Base-by-base conservation (phyloP, 2,888 invertebrate species). In the Seira ritae region DNA sequence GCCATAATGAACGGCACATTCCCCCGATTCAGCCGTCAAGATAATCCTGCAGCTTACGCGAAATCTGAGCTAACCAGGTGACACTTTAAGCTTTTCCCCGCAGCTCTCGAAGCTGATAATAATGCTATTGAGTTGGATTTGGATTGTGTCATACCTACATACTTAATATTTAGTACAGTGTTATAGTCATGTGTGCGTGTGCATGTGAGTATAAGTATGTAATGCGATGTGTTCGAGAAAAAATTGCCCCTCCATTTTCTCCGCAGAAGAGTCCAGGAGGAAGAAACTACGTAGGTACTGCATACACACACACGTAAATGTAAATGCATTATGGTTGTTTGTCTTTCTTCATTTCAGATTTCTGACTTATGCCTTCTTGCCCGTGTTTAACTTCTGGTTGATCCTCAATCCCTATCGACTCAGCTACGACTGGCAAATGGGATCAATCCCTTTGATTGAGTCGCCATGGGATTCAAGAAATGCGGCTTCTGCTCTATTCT, bases 371-470 rank as follows among this genome's bases (percentile, higher is more conserved):
- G 94, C 94, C 90, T 96, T 96, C 91, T 91, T 97, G 90, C 94
- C 95, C 4, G 95, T 95, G 0, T 94, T 96, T 92, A 96, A 96
- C 92, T 94, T 94, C 92, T 95, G 95, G 95, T 91, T 97, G 84
- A 91, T 96, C 22, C 91, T 96, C 73, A 95, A 94, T 87, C 96
- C 96, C 0, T 93, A 93, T 89, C 93, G 93, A 0, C 92, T 96
- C 65, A 95, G 95, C 88, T 96, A 96, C 90, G 97, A 97, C 91
- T 97, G 96, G 96, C 96, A 96, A 92, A 95, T 96, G 94, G 95
- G 95, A 12, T 96, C 96, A n/a, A 94, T 97, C 84, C 95, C 96
- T 24, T 92, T 96, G 84, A 92, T 97, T 87, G 89, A 90, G 15
- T 93, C 93, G 62, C 91, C 94, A 17, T 92, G 93, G 89, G 96